Conservation (phyloP, 2,113 vertebrate species). For the Pseudopodoces humilis region DNA sequence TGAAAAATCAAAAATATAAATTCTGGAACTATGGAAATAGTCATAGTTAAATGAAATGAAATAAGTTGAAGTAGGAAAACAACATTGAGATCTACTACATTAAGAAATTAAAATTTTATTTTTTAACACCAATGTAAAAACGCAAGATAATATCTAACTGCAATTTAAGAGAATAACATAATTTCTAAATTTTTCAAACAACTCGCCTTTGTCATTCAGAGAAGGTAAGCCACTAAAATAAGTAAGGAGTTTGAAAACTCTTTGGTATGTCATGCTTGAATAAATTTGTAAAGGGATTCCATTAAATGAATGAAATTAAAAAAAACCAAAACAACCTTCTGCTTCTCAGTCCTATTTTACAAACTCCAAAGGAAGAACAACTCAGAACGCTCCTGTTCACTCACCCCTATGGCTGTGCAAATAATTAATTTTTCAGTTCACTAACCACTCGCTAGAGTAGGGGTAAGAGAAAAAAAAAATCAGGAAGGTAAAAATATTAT, state of each 20-base stretch:
- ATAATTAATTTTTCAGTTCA: slow-evolving; percentile 38
- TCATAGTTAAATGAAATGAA: neutral
- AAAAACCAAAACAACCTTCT: neutral
- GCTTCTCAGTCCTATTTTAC: neutral
- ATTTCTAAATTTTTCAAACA: neutral
- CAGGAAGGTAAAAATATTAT: neutral
- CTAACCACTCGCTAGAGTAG: neutral
- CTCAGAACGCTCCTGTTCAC: neutral
- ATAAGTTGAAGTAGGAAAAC: neutral
- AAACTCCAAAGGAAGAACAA: neutral
- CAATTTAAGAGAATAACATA: neutral
- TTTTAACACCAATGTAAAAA: neutral
- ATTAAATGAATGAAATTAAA: neutral
- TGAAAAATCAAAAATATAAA: neutral
- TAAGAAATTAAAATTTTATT: neutral
- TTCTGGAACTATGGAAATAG: neutral
- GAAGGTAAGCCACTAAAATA: neutral
- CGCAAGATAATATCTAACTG: neutral
- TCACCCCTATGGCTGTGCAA: neutral
- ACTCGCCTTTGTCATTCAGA: neutral
- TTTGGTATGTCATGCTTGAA: neutral
- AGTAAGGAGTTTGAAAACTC: neutral
- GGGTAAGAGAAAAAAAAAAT: neutral
- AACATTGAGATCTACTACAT: neutral
- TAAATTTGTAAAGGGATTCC: neutral